These are phyloP conservation scores for Rhabdomys pumilio DNA, from an alignment of 2,797 vertebrate genomes.

Conservation along the genomic window DNA sequence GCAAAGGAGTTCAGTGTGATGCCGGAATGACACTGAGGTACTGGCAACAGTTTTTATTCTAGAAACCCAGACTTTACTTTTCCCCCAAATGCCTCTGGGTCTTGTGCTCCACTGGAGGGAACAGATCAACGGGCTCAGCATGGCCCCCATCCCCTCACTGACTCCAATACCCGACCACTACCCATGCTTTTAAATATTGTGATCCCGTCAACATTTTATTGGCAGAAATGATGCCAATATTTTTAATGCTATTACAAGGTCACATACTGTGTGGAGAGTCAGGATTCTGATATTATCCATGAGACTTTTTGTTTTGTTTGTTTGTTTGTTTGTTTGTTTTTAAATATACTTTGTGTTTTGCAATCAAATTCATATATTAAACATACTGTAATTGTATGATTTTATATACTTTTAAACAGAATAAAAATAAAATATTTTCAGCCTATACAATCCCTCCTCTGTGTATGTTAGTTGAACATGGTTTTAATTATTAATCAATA, in stretches of 20 bases:
- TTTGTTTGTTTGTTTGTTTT: background rate
- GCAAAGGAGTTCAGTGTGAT: background rate
- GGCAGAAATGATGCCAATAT: background rate
- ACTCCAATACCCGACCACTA: background rate
- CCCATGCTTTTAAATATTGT: background rate
- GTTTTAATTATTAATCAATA: background rate
- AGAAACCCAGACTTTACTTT: background rate
- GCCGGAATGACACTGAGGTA: fast-evolving
- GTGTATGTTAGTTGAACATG: background rate
- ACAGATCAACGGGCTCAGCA: fast-evolving
- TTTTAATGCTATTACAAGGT: background rate
- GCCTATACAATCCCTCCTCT: background rate
- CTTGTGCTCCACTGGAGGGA: background rate
- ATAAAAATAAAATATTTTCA: background rate
- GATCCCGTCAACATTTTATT: background rate
- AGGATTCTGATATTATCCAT: background rate
- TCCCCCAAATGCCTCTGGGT: background rate
- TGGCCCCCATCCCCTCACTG: background rate
- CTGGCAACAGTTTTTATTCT: background rate
- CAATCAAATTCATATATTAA: background rate
- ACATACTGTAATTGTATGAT: background rate
- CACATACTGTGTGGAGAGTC: background rate
- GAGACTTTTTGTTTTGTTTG: background rate
- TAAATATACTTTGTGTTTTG: background rate
- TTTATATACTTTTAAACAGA: background rate